Evolutionary conservation across 35 echinoderm and acorn worm genomes (phyloP), one percentile per base, ranked within the genome.

Genomic region (Patiria miniata): DNA sequence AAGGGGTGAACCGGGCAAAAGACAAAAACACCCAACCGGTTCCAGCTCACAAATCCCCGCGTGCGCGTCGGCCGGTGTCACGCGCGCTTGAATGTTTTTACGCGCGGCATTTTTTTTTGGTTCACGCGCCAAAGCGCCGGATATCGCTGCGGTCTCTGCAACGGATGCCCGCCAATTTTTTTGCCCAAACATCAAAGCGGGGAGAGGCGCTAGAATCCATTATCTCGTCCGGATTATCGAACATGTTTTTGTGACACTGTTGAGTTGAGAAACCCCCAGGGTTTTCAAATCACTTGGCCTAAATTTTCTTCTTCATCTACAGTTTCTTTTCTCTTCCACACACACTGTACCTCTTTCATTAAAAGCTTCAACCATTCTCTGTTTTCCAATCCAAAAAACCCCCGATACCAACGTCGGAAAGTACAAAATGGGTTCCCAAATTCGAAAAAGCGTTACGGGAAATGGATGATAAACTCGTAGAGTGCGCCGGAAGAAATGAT

Each of bases 181-280:
- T 73, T 32, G 65, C 29, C 65, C 34, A 26, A 73, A 73, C 65
- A 73, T 73, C 65, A 73, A 73, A 73, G 65, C 65, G 26, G 34
- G 65, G 14, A 14, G 21, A 73, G 65, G 65, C 65, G 65, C 65
- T 18, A 73, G 34, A 73, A 73, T 73, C 65, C 65, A 73, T 73
- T 73, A 73, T 73, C 65, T 73, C 65, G 65, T 73, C 65, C 65
- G 65, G 65, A 73, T 73, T 73, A 73, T 73, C 65, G 65, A 73
- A 73, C 65, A 73, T 73, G 65, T 73, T 73, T 73, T 73, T 73
- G 65, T 73, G 65, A 73, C 65, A 73, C 65, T 73, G 29, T 73
- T 73, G 65, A 73, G 65, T 34, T 32, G 34, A 73, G 65, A 73
- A 73, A 23, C 65, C 65, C n/a, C 65, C 23, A 10, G 65, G 65